phyloP scores from a whole-genome alignment of 1,140 invertebrate genomes.

The Protaetia brevitarsis region DNA sequence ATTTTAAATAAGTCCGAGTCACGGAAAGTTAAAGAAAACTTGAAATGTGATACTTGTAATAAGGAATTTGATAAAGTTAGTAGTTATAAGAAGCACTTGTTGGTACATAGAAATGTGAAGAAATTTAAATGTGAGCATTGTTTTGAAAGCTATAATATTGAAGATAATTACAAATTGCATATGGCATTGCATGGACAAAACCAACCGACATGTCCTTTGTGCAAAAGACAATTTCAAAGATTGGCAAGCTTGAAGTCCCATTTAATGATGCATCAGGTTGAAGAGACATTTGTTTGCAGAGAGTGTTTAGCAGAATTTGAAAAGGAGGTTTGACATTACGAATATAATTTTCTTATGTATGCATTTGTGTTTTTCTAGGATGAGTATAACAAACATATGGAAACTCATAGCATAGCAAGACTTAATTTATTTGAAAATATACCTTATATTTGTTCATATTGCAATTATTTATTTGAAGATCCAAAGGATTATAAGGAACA shows the following conservation, averaged over 20 bases:
- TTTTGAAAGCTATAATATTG: constrained; percentile 61
- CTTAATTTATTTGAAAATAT: constrained; percentile 34
- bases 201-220: constrained; percentile 63
- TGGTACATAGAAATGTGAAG: constrained; percentile 60
- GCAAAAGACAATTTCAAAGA: constrained; percentile 61
- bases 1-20: neutral
- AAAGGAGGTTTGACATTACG: constrained; percentile 57
- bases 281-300: constrained; percentile 65
- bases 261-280: constrained; percentile 64
- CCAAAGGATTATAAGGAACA: constrained; percentile 45
- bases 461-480: constrained; percentile 40
- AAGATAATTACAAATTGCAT: constrained; percentile 58
- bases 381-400: constrained; percentile 55
- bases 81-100: constrained; percentile 32
- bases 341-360: constrained; percentile 4
- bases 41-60: constrained; percentile 32
- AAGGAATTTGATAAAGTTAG: constrained; percentile 29
- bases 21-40: neutral
- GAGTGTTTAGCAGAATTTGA: constrained; percentile 69
- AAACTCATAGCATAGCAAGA: constrained; percentile 51
- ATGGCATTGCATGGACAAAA: constrained; percentile 57
- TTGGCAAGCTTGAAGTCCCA: constrained; percentile 71
- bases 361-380: constrained; percentile 37
- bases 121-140: constrained; percentile 61
- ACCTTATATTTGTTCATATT: constrained; percentile 39